Base-by-base conservation (phyloP, 2,113 vertebrate genomes). In the Fukomys damarensis region DNA sequence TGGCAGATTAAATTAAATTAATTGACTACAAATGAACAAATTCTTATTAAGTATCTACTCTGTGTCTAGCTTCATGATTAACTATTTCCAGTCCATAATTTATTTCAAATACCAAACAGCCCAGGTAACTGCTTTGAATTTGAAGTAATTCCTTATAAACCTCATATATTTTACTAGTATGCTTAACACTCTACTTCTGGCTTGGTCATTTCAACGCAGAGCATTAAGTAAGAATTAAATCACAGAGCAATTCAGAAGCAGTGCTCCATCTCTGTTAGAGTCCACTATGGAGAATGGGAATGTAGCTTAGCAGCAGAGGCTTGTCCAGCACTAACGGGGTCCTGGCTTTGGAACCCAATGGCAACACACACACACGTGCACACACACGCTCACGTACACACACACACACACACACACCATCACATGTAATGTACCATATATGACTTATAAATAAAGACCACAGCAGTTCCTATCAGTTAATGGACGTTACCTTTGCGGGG, bases 161-260 rank as follows among this genome's bases (percentile, higher is more conserved):
- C 9, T 68, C 14, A 66, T 20, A 70, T 43, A 46, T 59, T 72
- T 2, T 76, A 43, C n/a, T 65, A 74, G 22, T 59, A 72, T 88
- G 63, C 35, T 85, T 76, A 88, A 87, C 82, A 70, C 52, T 93
- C 76, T 82, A 86, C 30, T 49, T 94, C 63, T 77, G 54, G 38
- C 13, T 85, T n/a, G 24, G 54, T 76, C 32, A 76, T 89, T 20
- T 70, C 63, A 96, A 72, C 32, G 41, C 76, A 91, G 26, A 83
- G 38, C 32, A 19, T 46, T 94, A 93, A 87, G 20, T 77, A 19
- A 59, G 93, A 92, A 93, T 7, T 14, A 81, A 95, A 92, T 87
- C 7, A 58, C 7, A 74, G 74, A 88, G 26, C 28, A 72, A 52
- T 54, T 65, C 2, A 54, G 95, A 82, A 54, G 79, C 82, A 46